phyloP scores from a whole-genome alignment of 2,113 vertebrate genomes.

The Todiramphus chloris region DNA sequence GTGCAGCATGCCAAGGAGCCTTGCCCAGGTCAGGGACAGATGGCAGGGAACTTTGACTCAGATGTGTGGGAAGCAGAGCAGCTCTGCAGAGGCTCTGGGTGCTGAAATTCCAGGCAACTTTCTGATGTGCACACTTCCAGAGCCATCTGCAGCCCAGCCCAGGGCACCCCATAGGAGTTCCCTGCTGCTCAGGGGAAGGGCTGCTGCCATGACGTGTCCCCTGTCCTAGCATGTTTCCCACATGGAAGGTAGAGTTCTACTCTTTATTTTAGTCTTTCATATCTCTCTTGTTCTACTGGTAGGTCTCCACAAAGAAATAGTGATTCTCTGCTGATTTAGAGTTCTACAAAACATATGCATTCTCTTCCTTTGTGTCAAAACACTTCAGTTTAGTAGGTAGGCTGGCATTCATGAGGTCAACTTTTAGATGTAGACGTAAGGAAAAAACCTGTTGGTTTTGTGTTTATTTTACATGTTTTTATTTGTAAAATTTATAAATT shows the following conservation, averaged over 20 bases:
- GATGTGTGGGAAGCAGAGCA: not conserved
- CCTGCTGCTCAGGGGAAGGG: not conserved
- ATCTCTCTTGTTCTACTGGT: not conserved
- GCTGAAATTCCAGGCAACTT: rapidly evolving
- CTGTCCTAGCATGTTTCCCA: not conserved
- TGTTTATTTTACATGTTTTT: not conserved
- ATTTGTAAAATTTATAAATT: not conserved
- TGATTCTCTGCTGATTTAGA: not conserved
- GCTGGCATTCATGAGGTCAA: not conserved
- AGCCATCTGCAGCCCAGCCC: not conserved
- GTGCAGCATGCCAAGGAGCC: not conserved
- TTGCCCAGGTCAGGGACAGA: not conserved
- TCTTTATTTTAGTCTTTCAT: not conserved
- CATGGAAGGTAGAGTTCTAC: rapidly evolving
- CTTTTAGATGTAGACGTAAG: not conserved
- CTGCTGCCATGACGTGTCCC: not conserved
- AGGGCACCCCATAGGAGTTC: not conserved
- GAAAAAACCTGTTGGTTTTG: not conserved
- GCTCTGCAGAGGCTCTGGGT: not conserved
- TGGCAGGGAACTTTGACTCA: rapidly evolving
- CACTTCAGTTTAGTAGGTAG: not conserved
- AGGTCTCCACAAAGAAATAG: not conserved
- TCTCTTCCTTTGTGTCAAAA: not conserved
- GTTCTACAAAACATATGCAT: not conserved
- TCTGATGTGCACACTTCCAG: not conserved